A percentile compares a stretch with the other conserved stretches of the same genome.
Conservation (phyloP, 2,888 invertebrate species). For the Lamproptera curius region DNA sequence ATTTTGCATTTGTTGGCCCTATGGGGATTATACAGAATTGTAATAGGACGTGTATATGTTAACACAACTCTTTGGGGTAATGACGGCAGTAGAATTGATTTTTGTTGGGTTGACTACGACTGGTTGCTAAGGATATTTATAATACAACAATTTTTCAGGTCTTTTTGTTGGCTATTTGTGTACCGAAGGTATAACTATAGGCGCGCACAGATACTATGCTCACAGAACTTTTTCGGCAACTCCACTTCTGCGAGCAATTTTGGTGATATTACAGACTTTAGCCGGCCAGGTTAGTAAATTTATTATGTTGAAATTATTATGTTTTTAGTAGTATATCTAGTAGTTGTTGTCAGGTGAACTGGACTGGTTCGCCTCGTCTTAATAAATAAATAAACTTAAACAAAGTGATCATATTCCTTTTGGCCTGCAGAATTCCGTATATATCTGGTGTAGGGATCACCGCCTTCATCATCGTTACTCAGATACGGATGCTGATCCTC, state of each 20-base stretch:
- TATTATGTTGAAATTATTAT: no score
- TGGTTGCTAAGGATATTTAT: no score
- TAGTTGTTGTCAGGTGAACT: no score
- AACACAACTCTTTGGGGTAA: slow-evolving; percentile 46
- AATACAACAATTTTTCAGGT: slow-evolving; percentile 38
- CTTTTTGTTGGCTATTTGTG: slow-evolving; percentile 36
- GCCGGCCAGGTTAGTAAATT: slow-evolving; percentile 83
- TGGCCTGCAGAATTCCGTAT: slow-evolving; percentile 82
- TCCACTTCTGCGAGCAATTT: slow-evolving; percentile 76
- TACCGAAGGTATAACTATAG: slow-evolving; percentile 85
- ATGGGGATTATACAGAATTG: slow-evolving; percentile 55
- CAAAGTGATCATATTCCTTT: no score
- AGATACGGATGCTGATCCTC: slow-evolving; percentile 85
- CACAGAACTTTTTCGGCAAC: slow-evolving; percentile 88
- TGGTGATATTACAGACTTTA: slow-evolving; percentile 82
- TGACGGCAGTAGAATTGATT: no score
- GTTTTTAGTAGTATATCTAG: no score
- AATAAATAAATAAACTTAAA: no score
- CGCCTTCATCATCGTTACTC: slow-evolving; percentile 88
- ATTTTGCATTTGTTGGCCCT: slow-evolving; percentile 71
- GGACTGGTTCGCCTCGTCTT: no score
- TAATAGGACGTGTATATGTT: slow-evolving; percentile 37
- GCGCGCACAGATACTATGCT: slow-evolving; percentile 88
- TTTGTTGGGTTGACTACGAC: no score
- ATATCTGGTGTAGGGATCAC: slow-evolving; percentile 89